These are phyloP conservation scores for Oreochromis grahami DNA, from an alignment of 2,797 vertebrate genomes.

Conservation along the genomic window DNA sequence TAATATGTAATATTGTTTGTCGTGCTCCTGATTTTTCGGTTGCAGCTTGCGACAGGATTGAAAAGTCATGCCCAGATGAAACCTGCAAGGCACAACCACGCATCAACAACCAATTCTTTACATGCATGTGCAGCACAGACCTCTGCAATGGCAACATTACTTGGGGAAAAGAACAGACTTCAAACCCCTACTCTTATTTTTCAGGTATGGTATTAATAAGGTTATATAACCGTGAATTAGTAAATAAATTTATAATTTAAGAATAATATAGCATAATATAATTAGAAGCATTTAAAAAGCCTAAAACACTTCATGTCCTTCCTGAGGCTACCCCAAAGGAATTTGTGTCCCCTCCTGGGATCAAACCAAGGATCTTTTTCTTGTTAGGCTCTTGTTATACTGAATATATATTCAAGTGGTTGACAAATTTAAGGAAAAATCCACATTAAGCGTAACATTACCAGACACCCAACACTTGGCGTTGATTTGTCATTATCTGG, in stretches of 20 bases:
- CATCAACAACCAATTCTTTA: not conserved
- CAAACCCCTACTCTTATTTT: not conserved
- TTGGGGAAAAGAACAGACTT: constrained; percentile 9
- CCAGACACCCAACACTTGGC: not conserved
- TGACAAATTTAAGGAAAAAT: not conserved
- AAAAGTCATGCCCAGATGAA: constrained; percentile 44
- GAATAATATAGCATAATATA: not conserved
- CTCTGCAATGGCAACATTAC: constrained; percentile 68
- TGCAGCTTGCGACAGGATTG: constrained; percentile 57
- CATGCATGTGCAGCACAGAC: constrained; percentile 65
- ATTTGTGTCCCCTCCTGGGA: not conserved
- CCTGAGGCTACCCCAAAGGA: not conserved
- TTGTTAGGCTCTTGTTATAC: not conserved
- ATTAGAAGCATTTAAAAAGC: not conserved
- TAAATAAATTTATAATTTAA: not conserved
- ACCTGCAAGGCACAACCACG: constrained; percentile 31
- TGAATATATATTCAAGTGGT: not conserved
- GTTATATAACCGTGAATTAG: not conserved
- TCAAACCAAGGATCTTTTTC: not conserved
- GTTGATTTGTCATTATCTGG: not conserved
- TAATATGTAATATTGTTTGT: not conserved
- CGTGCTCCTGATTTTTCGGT: not conserved
- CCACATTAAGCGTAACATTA: not conserved
- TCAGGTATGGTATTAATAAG: constrained; percentile 42
- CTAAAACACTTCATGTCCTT: not conserved